phyloP scores from a whole-genome alignment of 2,113 vertebrate genomes.

The Fregata magnificens region DNA sequence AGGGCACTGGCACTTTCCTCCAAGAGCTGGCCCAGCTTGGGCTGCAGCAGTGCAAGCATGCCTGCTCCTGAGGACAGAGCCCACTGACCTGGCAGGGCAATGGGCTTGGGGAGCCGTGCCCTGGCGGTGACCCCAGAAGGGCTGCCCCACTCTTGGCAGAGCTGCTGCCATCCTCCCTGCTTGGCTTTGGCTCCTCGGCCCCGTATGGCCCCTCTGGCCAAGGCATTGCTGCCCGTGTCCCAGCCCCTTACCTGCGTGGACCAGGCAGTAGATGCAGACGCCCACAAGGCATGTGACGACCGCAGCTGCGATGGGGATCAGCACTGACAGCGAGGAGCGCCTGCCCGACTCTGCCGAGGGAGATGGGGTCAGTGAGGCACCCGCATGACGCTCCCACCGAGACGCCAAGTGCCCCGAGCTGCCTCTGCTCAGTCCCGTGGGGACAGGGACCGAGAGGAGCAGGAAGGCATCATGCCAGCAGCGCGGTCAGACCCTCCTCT shows the following conservation, averaged over 20 bases:
- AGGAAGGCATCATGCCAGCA: neutral
- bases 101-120: accelerated
- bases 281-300: neutral
- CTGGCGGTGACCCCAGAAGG: neutral
- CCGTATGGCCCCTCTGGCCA: neutral
- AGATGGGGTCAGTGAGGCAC: neutral
- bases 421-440: neutral
- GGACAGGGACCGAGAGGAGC: neutral
- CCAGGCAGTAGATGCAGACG: neutral
- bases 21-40: neutral
- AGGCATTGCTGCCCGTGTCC: neutral
- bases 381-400: accelerated
- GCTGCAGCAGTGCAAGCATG: neutral
- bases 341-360: neutral
- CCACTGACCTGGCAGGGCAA: neutral
- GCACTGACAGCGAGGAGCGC: neutral
- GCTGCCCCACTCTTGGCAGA: neutral
- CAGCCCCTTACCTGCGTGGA: conserved; percentile 29
- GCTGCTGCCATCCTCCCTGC: accelerated
- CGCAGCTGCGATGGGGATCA: neutral
- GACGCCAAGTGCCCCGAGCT: accelerated
- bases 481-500: neutral
- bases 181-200: accelerated
- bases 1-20: neutral
- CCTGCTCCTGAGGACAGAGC: neutral